Conservation (phyloP, 2,113 vertebrate genomes). For the Sapajus apella region DNA sequence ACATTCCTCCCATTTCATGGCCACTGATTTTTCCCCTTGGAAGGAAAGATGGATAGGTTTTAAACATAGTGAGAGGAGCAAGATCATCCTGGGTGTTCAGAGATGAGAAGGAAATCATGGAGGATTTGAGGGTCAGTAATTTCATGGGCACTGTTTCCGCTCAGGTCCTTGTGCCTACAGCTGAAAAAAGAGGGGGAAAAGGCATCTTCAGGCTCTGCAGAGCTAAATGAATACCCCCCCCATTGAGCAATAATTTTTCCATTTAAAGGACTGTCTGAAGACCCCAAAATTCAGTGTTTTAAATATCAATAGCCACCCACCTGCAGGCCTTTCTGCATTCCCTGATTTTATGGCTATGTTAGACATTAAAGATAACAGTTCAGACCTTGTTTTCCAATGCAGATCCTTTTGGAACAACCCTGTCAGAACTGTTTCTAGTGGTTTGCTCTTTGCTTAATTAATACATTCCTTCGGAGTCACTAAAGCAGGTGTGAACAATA, state of each 20-base stretch:
- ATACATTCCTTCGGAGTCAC: constrained; percentile 71
- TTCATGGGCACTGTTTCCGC: not conserved
- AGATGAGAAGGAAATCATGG: not conserved
- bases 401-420: constrained; percentile 12
- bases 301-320: not conserved
- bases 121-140: not conserved
- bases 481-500: constrained; percentile 77
- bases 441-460: constrained; percentile 76
- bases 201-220: not conserved
- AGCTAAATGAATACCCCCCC: not conserved
- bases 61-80: not conserved
- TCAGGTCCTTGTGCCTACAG: not conserved
- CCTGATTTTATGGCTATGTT: not conserved
- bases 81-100: not conserved
- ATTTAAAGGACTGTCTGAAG: not conserved
- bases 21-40: not conserved
- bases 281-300: not conserved
- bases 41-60: not conserved
- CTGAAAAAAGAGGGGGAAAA: not conserved
- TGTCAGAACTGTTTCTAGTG: not conserved
- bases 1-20: not conserved
- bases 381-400: not conserved
- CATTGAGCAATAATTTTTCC: not conserved
- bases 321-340: not conserved
- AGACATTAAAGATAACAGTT: not conserved